Base-by-base conservation (phyloP, 2,797 vertebrate genomes). In the Salmo trutta region DNA sequence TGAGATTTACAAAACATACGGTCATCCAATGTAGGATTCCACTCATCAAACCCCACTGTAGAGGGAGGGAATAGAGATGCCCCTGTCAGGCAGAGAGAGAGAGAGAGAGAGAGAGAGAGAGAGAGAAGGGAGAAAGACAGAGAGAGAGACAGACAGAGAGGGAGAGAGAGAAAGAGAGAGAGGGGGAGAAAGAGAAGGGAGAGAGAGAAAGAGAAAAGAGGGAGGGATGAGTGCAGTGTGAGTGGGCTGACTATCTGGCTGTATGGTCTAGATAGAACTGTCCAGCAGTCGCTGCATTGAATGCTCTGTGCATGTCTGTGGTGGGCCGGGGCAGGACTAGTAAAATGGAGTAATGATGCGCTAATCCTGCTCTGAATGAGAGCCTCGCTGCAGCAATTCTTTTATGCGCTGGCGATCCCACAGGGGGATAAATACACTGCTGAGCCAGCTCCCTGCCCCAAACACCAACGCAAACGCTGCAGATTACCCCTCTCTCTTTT, bases 331-430 rank as follows among this genome's bases (percentile, higher is more conserved):
- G 79, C 75, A 78, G 82, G 17, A 29, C 15, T 19, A 41, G 17
- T 24, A 17, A 14, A 73, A 79, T 79, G 62, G 36, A 85, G 74
- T 88, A 85, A 92, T 78, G 78, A 87, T 85, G 68, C 68, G 80
- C 90, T 94, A 95, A 96, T 95, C 95, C 94, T 0, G 0, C 77
- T 1, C 79, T 92, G 91, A 94, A 94, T 87, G 92, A 92, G 92
- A 94, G 91, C 84, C 92, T 89, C 88, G 84, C 81, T 80, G 69
- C 87, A 93, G 92, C 92, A 93, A 59, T 88, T 92, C 90, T 92
- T 93, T 94, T 92, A 92, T 94, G 90, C 91, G 91, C 86, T 84
- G 87, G 83, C 77, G 87, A 92, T 91, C 91, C 88, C 86, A 84
- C 79, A 68, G 84, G 77, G 83, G 87, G 89, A 92, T 84, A 87